Evolutionary conservation across 2,888 invertebrate genomes (phyloP).

Genomic region (Saturnia japonica): DNA sequence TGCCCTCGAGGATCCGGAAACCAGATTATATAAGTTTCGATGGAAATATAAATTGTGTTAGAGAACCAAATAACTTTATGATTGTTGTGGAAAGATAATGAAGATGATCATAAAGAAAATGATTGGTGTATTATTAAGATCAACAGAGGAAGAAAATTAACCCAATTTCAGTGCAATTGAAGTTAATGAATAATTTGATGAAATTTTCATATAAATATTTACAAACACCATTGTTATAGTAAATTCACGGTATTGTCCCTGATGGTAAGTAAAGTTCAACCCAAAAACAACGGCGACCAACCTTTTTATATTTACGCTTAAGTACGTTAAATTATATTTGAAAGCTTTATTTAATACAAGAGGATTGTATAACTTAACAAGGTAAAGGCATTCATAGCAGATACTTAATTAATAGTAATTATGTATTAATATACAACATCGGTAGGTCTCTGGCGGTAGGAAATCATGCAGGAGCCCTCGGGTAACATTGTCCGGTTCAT

Average conservation of each 20-base stretch:
- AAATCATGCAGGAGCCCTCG: constrained; percentile 31
- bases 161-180: not conserved
- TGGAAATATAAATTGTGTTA: not conserved
- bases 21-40: not conserved
- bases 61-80: not conserved
- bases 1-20: constrained; percentile 17
- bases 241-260: no score
- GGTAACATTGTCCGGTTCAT: constrained; percentile 38
- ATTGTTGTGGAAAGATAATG: not conserved
- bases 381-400: not conserved
- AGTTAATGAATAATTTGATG: not conserved
- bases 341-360: not conserved
- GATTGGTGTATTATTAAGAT: not conserved
- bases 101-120: not conserved
- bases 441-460: constrained; percentile 23
- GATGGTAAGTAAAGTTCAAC: no score
- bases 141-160: not conserved
- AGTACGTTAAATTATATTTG: not conserved
- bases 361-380: not conserved
- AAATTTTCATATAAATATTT: not conserved
- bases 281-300: no score
- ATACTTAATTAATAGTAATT: not conserved
- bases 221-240: not conserved
- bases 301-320: not conserved
- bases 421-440: not conserved